Evolutionary conservation across 2,888 invertebrate species (phyloP), one percentile per base, ranked within the genome.

Genomic region (Willowsia nigromaculata): DNA sequence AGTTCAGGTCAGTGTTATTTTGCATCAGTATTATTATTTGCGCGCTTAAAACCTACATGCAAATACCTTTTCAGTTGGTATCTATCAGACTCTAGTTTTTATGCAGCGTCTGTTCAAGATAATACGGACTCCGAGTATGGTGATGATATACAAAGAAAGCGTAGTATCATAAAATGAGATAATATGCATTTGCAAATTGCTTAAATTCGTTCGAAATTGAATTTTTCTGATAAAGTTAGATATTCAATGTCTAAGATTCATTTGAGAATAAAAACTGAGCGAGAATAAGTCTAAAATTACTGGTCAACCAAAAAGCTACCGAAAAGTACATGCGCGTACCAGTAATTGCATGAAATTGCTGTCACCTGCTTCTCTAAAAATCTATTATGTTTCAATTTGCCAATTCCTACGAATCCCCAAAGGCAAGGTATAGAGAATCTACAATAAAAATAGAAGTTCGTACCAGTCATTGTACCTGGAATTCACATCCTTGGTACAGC

Each of bases 401-500:
- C 30, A 30, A 5, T 56, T 56, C 6, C 3, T 22, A 18, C 25
- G 11, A 56, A 56, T 22, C 18, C 11, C 15, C 59, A 59, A 59
- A 33, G 65, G 1, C 27, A 59, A 25, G 11, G n/a, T 13, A 33
- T 7, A 27, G 43, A 43, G 22, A 74, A 50, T 25, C 27, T 30
- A 30, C 30, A 65, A 15, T n/a, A n/a, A 65, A 9, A 65, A 65
- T 65, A 65, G 15, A 30, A 33, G 30, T n/a, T n/a, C n/a, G n/a
- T n/a, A n/a, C 74, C 74, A 71, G 85, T 85, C 74, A 85, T 74
- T 27, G 33, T 85, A 85, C 85, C 62, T 85, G 78, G 85, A 85
- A 85, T 76, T 62, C 15, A 15, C 47, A 30, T 71, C 37, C 50
- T 71, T 68, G 68, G 50, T 43, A 37, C 15, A 11, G n/a, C 3